Evolutionary conservation across 2,888 invertebrate species (phyloP), one percentile per base, ranked within the genome.

Genomic region (Diloba caeruleocephala): DNA sequence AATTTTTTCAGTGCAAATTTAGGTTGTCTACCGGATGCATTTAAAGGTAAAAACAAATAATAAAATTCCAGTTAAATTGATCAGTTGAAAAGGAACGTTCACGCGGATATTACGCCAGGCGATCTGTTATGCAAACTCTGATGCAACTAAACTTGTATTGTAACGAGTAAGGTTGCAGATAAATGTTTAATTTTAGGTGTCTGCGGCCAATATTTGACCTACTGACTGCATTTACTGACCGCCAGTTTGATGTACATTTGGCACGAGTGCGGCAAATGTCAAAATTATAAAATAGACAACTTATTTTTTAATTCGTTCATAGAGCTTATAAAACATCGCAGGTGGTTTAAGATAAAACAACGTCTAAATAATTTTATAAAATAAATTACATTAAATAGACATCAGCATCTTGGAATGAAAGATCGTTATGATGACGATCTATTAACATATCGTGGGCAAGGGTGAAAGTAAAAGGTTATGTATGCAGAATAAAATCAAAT

Each of bases 141-240:
- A 87, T 83, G 87, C 80, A 87, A 87, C 77, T 71, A 74, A 62
- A 72, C 59, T 66, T 45, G 79, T 74, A 71, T 76, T 73, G 79
- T 79, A 60, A 41, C 56, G 15, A 67, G 64, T 74, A 82, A 84
- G 79, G 81, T 79, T 76, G 76, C 69, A 74, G 75, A 76, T 78
- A 76, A 77, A 79, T 78, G 77, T 81, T 76, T 79, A 80, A 83
- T 75, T 79, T 74, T 76, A 74, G 63, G 54, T 71, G 81, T 79
- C 78, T 74, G 76, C 68, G 72, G 71, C 80, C 81, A 81, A 83
- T 78, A 76, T 82, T 76, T 87, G 89, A 89, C 89, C 90, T 71
- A 89, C 79, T 88, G 84, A 81, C 84, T 72, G 69, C 70, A 60
- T 80, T 82, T 62, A 69, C 53, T 51, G 66, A 57, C 62, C 67